Percentiles rank a stretch among this genome's conserved stretches.
Evolutionary conservation across 2,113 vertebrate species (phyloP).

Genomic region (Fulica atra): DNA sequence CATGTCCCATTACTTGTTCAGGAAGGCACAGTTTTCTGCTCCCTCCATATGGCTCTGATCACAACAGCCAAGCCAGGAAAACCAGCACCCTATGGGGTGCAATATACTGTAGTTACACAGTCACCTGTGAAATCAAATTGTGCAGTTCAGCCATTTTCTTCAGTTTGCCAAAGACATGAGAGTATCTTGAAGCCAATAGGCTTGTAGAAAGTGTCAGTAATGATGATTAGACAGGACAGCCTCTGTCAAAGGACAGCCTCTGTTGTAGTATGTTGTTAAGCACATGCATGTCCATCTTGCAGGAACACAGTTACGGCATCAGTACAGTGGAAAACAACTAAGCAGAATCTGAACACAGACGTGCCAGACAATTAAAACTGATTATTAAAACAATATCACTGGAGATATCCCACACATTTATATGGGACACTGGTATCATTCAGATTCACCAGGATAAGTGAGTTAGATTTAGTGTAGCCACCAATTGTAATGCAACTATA

Average conservation of each 20-base stretch:
- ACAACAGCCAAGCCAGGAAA: not conserved
- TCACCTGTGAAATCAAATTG: not conserved
- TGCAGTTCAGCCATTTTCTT: not conserved
- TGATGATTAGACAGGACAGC: not conserved
- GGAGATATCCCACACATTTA: not conserved
- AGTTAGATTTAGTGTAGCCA: not conserved
- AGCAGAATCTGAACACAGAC: not conserved
- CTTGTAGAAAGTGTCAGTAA: not conserved
- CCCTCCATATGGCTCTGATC: not conserved
- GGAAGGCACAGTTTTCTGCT: not conserved
- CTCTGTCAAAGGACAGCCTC: not conserved
- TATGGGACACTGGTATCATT: not conserved
- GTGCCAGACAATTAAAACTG: not conserved
- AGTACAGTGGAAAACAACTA: not conserved
- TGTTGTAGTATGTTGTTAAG: not conserved
- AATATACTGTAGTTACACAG: not conserved
- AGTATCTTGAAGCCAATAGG: not conserved
- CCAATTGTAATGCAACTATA: not conserved
- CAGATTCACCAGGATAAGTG: not conserved
- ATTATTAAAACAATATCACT: not conserved
- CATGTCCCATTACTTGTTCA: not conserved
- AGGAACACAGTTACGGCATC: not conserved
- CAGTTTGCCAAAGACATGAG: not conserved
- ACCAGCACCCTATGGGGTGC: not conserved
- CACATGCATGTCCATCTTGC: not conserved